phyloP scores from a whole-genome alignment of 2,888 invertebrate genomes.

The Drosophila atroscutellata region DNA sequence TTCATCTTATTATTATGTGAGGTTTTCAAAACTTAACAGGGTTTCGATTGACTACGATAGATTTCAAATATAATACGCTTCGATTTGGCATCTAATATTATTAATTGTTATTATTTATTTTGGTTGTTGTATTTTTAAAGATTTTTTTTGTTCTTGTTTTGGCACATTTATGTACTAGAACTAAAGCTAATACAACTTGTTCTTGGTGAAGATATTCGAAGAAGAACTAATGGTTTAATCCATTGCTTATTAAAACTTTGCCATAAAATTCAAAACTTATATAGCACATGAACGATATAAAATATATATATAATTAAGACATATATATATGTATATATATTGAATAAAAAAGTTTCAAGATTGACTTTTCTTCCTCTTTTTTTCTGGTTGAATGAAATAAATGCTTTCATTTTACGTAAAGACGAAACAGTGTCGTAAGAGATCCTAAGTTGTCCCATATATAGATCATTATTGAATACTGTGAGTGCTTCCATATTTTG shows the following conservation, averaged over 20 bases:
- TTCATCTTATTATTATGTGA: slow-evolving; percentile 12
- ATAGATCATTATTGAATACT: slow-evolving; percentile 4
- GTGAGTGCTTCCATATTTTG: not conserved
- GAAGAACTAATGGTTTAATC: slow-evolving; percentile 15
- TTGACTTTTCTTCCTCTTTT: not conserved
- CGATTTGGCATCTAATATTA: slow-evolving; percentile 34
- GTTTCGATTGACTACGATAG: slow-evolving; percentile 29
- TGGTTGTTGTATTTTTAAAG: slow-evolving; percentile 10
- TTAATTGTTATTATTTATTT: slow-evolving; percentile 13
- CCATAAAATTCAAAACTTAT: slow-evolving; percentile 57
- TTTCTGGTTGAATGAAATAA: slow-evolving; percentile 47
- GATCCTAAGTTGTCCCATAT: slow-evolving; percentile 34
- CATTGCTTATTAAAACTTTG: slow-evolving; percentile 45
- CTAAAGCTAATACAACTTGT: slow-evolving; percentile 66
- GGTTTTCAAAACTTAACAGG: slow-evolving; percentile 70
- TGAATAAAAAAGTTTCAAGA: slow-evolving; percentile 35
- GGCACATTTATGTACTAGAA: slow-evolving; percentile 72
- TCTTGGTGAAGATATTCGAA: slow-evolving; percentile 34
- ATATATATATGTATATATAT: slow-evolving; percentile 26
- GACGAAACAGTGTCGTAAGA: slow-evolving; percentile 23
- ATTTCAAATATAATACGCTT: slow-evolving; percentile 29
- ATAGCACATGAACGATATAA: slow-evolving; percentile 41
- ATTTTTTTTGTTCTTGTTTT: slow-evolving; percentile 36
- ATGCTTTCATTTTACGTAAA: slow-evolving; percentile 56
- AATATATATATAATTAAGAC: slow-evolving; percentile 28